Conservation (phyloP, 2,797 vertebrate species). For the Rhinatrema bivittatum region DNA sequence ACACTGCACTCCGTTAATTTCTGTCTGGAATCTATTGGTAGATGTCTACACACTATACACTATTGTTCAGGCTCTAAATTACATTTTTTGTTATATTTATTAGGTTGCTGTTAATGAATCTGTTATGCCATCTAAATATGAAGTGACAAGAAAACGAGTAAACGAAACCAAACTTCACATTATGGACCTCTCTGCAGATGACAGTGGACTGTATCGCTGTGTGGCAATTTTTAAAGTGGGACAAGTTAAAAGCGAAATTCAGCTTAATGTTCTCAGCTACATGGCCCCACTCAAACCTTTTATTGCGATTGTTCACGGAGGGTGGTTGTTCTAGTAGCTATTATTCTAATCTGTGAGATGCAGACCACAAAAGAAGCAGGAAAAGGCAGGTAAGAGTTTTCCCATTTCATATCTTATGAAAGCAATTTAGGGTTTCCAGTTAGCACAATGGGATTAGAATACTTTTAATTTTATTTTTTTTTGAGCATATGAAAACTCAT, state of each 20-base stretch:
- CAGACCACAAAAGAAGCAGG: slow-evolving; percentile 39
- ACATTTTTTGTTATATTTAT: too few species aligned
- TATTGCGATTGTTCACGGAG: slow-evolving; percentile 61
- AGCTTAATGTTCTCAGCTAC: slow-evolving; percentile 66
- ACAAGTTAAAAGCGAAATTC: slow-evolving; percentile 20
- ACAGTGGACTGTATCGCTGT: slow-evolving; percentile 66
- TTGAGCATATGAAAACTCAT: not conserved
- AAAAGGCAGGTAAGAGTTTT: slow-evolving; percentile 23
- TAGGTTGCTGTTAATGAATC: slow-evolving; percentile 51
- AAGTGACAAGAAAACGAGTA: slow-evolving; percentile 8
- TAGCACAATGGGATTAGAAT: too few species aligned
- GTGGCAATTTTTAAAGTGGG: slow-evolving; percentile 57
- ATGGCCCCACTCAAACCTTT: slow-evolving; percentile 80
- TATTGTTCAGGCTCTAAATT: too few species aligned
- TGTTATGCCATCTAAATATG: slow-evolving; percentile 38
- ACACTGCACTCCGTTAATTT: too few species aligned
- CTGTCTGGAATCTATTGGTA: too few species aligned
- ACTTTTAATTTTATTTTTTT: not conserved
- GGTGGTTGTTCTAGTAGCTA: slow-evolving; percentile 62
- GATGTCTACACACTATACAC: too few species aligned
- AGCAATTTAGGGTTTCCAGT: not conserved
- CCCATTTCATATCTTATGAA: not conserved
- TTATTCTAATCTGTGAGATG: slow-evolving; percentile 70
- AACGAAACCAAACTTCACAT: slow-evolving; percentile 55
- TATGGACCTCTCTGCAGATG: slow-evolving; percentile 47